A percentile compares a stretch with the other conserved stretches of the same genome.
Evolutionary conservation across 2,113 vertebrate species (phyloP).

Genomic region (Euleptes europaea): DNA sequence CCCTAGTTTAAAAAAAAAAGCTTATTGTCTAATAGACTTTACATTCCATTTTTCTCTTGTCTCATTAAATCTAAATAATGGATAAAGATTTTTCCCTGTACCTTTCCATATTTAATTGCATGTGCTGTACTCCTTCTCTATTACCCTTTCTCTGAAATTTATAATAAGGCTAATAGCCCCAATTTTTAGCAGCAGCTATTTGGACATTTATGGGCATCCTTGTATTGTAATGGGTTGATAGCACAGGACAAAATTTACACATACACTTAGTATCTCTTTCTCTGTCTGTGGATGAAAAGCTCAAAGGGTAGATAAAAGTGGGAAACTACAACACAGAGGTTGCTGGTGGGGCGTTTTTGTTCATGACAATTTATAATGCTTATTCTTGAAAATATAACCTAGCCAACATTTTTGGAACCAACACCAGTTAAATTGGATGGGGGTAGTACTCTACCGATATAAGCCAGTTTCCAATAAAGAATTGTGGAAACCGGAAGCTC

Average conservation of each 20-base stretch:
- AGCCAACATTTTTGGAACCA: background rate
- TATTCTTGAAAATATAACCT: background rate
- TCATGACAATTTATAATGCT: background rate
- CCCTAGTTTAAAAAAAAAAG: background rate
- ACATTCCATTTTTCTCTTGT: constrained; percentile 6
- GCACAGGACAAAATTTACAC: background rate
- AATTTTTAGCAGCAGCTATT: constrained; percentile 13
- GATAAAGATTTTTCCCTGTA: background rate
- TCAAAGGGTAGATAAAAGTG: background rate
- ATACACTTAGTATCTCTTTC: background rate
- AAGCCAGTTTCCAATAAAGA: background rate
- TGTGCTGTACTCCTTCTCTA: background rate
- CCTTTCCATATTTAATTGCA: background rate
- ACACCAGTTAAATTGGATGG: background rate
- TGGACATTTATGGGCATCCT: background rate
- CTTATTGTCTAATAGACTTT: constrained; percentile 26
- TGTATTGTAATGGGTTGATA: background rate
- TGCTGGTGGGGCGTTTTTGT: background rate
- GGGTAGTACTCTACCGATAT: background rate
- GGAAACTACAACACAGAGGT: background rate
- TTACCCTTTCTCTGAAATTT: constrained; percentile 1
- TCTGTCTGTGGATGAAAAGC: background rate
- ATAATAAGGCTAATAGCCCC: background rate
- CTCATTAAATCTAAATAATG: constrained; percentile 11
- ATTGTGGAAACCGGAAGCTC: background rate